These are phyloP conservation scores for Tarsius wallacei DNA, from an alignment of 2,797 vertebrate genomes.

Conservation along the genomic window DNA sequence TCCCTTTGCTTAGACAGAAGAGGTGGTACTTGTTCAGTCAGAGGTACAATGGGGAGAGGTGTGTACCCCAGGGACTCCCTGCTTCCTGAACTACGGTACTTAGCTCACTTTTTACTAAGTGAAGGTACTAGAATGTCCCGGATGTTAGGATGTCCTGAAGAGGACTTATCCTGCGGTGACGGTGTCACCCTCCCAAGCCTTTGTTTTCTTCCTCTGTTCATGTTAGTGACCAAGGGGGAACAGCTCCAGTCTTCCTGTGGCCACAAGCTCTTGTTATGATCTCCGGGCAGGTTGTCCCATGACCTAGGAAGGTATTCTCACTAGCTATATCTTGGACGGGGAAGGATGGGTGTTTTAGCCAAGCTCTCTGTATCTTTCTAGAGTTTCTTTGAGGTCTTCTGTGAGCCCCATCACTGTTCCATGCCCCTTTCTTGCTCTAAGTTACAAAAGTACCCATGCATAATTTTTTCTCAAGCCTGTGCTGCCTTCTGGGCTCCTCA, in stretches of 20 bases:
- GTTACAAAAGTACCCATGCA: accelerated
- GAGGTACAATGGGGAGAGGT: accelerated
- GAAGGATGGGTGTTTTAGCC: no score
- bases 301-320: background rate
- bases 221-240: background rate
- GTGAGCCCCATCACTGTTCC: background rate
- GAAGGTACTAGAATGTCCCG: background rate
- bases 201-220: no score
- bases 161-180: background rate
- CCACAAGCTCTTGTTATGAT: background rate
- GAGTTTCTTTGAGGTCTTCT: background rate
- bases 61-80: accelerated
- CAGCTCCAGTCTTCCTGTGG: background rate
- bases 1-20: accelerated
- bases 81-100: no score
- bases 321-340: background rate
- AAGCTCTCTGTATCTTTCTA: background rate
- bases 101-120: accelerated
- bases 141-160: no score
- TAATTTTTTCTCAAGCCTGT: no score
- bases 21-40: accelerated
- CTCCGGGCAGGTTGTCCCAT: background rate
- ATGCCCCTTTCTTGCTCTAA: background rate
- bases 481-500: background rate
- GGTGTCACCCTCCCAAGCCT: background rate